Percentiles rank a stretch among this genome's conserved stretches.
Conservation (phyloP, 2,888 invertebrate genomes). For the Odontocerum albicorne region DNA sequence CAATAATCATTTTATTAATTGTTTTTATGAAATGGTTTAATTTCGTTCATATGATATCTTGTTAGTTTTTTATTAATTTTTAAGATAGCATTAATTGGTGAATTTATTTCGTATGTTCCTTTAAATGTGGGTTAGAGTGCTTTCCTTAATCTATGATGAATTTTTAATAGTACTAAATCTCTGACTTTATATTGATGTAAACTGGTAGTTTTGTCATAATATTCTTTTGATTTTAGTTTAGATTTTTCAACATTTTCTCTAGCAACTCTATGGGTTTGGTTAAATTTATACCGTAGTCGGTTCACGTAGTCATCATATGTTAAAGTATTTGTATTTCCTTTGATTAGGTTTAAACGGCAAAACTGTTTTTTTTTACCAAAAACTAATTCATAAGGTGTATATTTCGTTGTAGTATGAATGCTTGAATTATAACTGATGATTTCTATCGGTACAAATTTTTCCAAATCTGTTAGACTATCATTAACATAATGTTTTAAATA, state of each 20-base stretch:
- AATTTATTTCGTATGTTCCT: slow-evolving; percentile 33
- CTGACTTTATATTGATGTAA: slow-evolving; percentile 30
- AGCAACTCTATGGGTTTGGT: slow-evolving; percentile 36
- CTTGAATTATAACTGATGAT: slow-evolving; percentile 40
- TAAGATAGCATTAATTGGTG: slow-evolving; percentile 20
- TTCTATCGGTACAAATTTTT: slow-evolving; percentile 39
- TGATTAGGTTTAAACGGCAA: slow-evolving; percentile 35
- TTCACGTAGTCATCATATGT: slow-evolving; percentile 38
- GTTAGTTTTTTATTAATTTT: slow-evolving; percentile 1
- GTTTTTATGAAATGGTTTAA: neutral
- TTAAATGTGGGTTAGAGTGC: slow-evolving; percentile 27
- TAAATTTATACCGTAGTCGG: slow-evolving; percentile 35
- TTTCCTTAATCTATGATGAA: slow-evolving; percentile 22
- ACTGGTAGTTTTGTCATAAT: slow-evolving; percentile 34
- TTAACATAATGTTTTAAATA: slow-evolving; percentile 40
- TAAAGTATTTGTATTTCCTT: no score
- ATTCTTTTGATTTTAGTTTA: slow-evolving; percentile 37
- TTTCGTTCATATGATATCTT: neutral
- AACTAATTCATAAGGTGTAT: slow-evolving; percentile 39
- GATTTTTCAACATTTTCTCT: slow-evolving; percentile 35
- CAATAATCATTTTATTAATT: no score
- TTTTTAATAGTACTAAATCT: slow-evolving; percentile 33
- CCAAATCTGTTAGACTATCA: slow-evolving; percentile 40
- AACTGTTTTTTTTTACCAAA: slow-evolving; percentile 37
- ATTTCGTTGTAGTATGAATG: slow-evolving; percentile 39